A percentile compares a stretch with the other conserved stretches of the same genome.
Conservation (phyloP, 2,888 invertebrate genomes). For the Zeuzera pyrina region DNA sequence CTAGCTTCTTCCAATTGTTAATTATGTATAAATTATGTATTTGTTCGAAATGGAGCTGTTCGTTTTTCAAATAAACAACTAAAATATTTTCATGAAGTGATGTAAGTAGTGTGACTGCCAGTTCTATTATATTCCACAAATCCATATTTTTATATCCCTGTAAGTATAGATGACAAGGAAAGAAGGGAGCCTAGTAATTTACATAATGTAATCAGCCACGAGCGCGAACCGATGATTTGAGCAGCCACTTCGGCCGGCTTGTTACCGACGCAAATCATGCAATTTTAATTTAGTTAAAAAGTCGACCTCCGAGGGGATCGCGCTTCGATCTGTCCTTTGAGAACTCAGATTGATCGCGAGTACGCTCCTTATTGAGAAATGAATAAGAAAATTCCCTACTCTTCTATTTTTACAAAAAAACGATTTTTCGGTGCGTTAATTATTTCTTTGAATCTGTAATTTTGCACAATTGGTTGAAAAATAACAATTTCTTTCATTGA, state of each 20-base stretch:
- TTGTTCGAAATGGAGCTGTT: too few species aligned
- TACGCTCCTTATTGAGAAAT: constrained; percentile 20
- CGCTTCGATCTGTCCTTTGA: constrained; percentile 22
- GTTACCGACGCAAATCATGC: constrained; percentile 37
- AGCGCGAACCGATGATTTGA: constrained; percentile 52
- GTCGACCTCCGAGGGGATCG: constrained; percentile 24
- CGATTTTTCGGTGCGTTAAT: too few species aligned
- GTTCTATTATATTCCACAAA: constrained; percentile 1
- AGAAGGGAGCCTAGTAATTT: constrained; percentile 39
- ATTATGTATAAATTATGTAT: too few species aligned
- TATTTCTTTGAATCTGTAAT: too few species aligned
- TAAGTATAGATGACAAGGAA: constrained; percentile 45
- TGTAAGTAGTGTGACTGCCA: neutral
- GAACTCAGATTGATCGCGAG: constrained; percentile 20
- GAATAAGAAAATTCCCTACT: neutral
- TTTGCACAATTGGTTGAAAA: too few species aligned
- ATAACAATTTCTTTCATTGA: too few species aligned
- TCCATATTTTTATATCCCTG: constrained; percentile 25
- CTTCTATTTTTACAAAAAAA: too few species aligned
- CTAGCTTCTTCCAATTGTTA: too few species aligned
- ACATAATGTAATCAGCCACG: constrained; percentile 60
- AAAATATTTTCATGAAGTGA: too few species aligned
- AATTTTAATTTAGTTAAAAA: constrained; percentile 56
- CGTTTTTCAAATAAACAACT: constrained; percentile 1
- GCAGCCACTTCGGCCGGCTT: constrained; percentile 30